Conservation (phyloP, 2,113 vertebrate species). For the Megaleporinus macrocephalus region DNA sequence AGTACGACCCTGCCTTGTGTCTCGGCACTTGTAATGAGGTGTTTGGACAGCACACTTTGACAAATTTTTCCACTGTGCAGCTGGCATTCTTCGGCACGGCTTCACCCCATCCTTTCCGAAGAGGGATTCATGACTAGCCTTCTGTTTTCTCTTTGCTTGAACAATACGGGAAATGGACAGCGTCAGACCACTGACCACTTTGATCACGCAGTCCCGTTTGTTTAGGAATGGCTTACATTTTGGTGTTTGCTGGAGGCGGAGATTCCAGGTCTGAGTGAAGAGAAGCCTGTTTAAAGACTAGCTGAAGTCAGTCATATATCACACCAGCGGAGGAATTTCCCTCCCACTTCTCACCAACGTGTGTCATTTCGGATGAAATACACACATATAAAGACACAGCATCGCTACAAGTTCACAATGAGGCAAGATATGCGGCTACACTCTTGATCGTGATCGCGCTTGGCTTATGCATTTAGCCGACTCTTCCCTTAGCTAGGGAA, state of each 20-base stretch:
- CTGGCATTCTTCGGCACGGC: constrained; percentile 36
- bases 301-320: constrained; percentile 11
- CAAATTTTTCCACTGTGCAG: constrained; percentile 51
- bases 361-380: constrained; percentile 21
- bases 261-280: not conserved
- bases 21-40: constrained; percentile 47
- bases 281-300: not conserved
- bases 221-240: not conserved
- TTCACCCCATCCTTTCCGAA: constrained; percentile 12
- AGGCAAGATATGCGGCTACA: not conserved
- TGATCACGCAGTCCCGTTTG: not conserved
- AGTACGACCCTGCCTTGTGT: constrained; percentile 45
- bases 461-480: not conserved
- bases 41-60: constrained; percentile 53
- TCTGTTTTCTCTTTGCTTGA: constrained; percentile 30
- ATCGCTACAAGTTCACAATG: not conserved
- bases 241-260: not conserved
- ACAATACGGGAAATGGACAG: constrained; percentile 15
- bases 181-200: not conserved
- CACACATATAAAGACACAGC: constrained; percentile 10
- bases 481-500: not conserved
- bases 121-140: constrained; percentile 5
- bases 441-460: not conserved
- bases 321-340: not conserved
- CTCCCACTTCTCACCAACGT: constrained; percentile 4